A percentile compares a stretch with the other conserved stretches of the same genome.
Evolutionary conservation across 1,140 invertebrate species (phyloP).

Genomic region (Drosophila navojoa): DNA sequence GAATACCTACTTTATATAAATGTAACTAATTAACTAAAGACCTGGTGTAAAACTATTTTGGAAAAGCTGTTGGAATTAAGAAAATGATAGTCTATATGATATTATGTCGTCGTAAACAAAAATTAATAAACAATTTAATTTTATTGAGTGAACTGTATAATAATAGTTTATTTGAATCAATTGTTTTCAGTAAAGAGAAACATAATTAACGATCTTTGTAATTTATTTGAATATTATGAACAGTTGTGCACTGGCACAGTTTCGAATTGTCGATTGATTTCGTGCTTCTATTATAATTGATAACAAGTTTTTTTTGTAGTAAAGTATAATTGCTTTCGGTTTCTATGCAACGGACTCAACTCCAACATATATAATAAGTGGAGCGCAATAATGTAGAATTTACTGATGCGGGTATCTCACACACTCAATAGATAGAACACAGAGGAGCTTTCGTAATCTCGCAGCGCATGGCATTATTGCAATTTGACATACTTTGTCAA

Average conservation of each 20-base stretch:
- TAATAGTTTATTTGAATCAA: too few relatives aligned
- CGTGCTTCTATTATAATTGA: neutral
- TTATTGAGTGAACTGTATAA: too few relatives aligned
- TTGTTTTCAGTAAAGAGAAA: neutral
- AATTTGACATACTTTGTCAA: slow-evolving; percentile 9
- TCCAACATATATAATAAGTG: slow-evolving; percentile 7
- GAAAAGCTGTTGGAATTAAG: too few relatives aligned
- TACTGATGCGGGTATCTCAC: neutral
- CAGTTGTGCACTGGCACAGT: neutral
- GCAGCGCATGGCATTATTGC: neutral
- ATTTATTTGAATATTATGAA: slow-evolving; percentile 1
- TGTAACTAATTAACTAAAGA: too few relatives aligned
- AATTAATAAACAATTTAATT: too few relatives aligned
- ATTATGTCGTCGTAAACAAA: too few relatives aligned
- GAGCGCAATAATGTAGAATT: slow-evolving; percentile 4
- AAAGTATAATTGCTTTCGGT: neutral
- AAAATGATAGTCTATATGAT: too few relatives aligned
- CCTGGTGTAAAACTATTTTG: too few relatives aligned
- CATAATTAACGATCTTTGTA: neutral
- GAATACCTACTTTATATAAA: too few relatives aligned
- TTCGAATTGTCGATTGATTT: slow-evolving; percentile 1
- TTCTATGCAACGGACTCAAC: neutral
- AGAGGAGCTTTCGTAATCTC: slow-evolving; percentile 8
- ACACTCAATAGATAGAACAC: neutral
- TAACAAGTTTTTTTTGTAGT: slow-evolving; percentile 3